phyloP scores from a whole-genome alignment of 64 coral and sea anemone species.

The Stylophora pistillata region DNA sequence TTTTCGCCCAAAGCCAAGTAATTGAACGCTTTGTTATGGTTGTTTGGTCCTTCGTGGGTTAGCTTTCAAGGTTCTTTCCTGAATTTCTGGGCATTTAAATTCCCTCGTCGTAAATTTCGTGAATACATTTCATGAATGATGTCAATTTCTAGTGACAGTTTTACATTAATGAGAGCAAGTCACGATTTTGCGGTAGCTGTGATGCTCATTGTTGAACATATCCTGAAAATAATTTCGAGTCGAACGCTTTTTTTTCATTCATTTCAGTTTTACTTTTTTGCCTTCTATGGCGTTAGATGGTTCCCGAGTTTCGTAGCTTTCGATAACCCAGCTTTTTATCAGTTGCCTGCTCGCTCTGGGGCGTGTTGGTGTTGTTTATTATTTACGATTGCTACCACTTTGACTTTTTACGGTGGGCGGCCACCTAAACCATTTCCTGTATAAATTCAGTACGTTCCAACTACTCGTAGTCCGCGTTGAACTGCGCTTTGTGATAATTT shows the following conservation, averaged over 20 bases:
- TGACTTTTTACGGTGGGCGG: background rate
- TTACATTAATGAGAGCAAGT: background rate
- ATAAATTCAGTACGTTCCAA: background rate
- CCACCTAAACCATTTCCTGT: constrained; percentile 9
- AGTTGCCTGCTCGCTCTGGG: background rate
- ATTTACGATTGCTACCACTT: background rate
- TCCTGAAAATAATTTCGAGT: background rate
- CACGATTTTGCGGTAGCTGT: background rate
- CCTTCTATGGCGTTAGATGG: background rate
- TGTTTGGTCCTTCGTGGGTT: background rate
- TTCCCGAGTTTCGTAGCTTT: background rate
- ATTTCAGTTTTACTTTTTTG: background rate
- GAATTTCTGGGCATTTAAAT: background rate
- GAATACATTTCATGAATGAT: background rate
- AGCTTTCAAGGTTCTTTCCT: background rate
- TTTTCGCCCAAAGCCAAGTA: background rate
- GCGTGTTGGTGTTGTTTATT: constrained; percentile 37
- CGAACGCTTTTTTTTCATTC: background rate
- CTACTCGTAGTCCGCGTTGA: background rate
- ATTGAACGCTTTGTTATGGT: background rate
- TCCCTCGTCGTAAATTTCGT: background rate
- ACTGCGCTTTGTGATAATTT: background rate
- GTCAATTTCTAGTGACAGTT: constrained; percentile 17
- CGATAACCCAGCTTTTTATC: background rate
- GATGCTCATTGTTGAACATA: background rate